Base-by-base conservation (phyloP, 2,797 vertebrate species). In the Capromys pilorides region DNA sequence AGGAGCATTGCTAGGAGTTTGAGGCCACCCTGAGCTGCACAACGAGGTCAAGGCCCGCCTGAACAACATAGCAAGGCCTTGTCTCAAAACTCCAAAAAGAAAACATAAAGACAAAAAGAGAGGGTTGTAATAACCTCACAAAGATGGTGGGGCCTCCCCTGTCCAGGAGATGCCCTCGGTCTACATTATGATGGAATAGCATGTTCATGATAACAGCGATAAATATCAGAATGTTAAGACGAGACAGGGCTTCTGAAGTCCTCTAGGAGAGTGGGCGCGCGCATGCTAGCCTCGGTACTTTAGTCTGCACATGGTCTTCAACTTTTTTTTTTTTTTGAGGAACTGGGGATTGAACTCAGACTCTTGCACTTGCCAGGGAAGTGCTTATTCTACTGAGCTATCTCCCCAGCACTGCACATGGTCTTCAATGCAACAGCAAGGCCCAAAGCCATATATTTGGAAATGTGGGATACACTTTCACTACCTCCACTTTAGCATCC, bases 261-360 rank as follows among this genome's bases (percentile, higher is more conserved):
- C 57, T 80, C 3, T 39, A 75, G 41, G 26, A 88, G 22, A 54
- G n/a, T 41, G 62, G 39, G 2, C 77, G 57, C 8, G 2, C 39
- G 21, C 28, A 28, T 78, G 33, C 45, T n/a, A 33, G 21, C 51
- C 66, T 57, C 33, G 51, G n/a, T 82, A n/a, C 13, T 41, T 91
- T 83, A 91, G 36, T 79, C 80, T 79, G 21, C 77, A 91, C 73
- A 71, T 82, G 71, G 26, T 92, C 67, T 91, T 78, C 94, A 93
- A 22, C n/a, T n/a, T n/a, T n/a, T n/a, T n/a, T n/a, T n/a, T n/a
- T n/a, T n/a, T n/a, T n/a, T n/a, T n/a, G n/a, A n/a, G n/a, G n/a
- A n/a, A n/a, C n/a, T n/a, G n/a, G n/a, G n/a, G n/a, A n/a, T n/a
- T n/a, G n/a, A n/a, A n/a, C n/a, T n/a, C n/a, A n/a, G n/a, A n/a